Conservation (phyloP, 1,140 invertebrate genomes). For the Cydia fagiglandana region DNA sequence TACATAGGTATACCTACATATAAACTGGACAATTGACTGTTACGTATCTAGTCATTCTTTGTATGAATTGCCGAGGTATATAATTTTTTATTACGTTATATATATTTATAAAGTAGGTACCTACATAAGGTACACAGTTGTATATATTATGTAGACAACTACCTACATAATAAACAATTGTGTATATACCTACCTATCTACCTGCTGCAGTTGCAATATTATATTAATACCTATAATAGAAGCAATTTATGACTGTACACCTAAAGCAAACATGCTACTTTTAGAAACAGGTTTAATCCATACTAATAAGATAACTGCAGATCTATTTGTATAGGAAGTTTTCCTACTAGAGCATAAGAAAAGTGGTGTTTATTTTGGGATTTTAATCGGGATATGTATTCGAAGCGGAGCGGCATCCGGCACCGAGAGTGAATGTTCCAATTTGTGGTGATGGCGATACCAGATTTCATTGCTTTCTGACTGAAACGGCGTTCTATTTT, state of each 20-base stretch:
- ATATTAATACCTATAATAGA: neutral
- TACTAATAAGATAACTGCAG: neutral
- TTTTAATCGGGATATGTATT: conserved; percentile 14
- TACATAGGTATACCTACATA: too few relatives aligned
- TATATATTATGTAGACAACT: too few relatives aligned
- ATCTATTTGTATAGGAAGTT: neutral
- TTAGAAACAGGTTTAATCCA: conserved; percentile 2
- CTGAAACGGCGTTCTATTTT: too few relatives aligned
- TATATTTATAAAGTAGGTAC: too few relatives aligned
- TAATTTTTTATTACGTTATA: too few relatives aligned
- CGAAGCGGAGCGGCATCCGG: conserved; percentile 8
- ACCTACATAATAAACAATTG: too few relatives aligned
- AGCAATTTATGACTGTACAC: neutral
- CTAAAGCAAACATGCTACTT: conserved; percentile 2
- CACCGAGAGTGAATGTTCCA: neutral
- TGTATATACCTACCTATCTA: too few relatives aligned
- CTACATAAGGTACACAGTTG: neutral
- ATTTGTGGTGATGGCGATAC: conserved; percentile 5
- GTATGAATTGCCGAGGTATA: too few relatives aligned
- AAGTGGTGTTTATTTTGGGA: conserved; percentile 12
- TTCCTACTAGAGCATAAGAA: neutral
- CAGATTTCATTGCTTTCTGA: neutral
- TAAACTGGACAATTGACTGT: too few relatives aligned
- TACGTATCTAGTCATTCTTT: too few relatives aligned
- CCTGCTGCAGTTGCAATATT: neutral